Percentiles rank a stretch among this genome's conserved stretches.
These are phyloP conservation scores for Phragmatobia fuliginosa DNA, from an alignment of 2,888 invertebrate species.

Conservation along the genomic window DNA sequence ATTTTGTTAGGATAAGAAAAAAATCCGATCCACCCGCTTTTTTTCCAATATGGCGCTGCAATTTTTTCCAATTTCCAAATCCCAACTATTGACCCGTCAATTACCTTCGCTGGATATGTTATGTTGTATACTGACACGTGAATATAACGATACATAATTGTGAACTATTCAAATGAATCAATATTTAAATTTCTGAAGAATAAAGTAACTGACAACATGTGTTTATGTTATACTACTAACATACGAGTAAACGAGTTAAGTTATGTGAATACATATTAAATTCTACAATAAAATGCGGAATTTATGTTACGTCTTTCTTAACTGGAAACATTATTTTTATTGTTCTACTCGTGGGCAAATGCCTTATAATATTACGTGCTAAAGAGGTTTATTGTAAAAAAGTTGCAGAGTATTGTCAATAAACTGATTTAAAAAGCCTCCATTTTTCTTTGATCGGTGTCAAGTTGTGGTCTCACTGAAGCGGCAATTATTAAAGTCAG, in stretches of 20 bases:
- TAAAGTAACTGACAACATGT: neutral
- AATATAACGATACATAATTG: neutral
- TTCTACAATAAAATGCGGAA: conserved; percentile 36
- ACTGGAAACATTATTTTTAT: conserved; percentile 32
- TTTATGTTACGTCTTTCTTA: conserved; percentile 43
- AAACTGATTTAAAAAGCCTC: neutral
- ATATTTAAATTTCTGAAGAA: neutral
- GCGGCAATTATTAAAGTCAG: neutral
- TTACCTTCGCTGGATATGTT: neutral
- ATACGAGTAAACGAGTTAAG: conserved; percentile 21
- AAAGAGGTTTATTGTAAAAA: neutral
- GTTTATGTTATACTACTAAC: neutral
- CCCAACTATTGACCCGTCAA: too few species aligned
- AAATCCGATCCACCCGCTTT: too few species aligned
- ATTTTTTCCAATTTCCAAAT: too few species aligned
- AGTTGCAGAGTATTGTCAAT: neutral
- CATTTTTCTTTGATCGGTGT: neutral
- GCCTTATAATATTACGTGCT: conserved; percentile 14
- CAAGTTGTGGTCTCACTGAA: neutral
- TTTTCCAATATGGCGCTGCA: too few species aligned
- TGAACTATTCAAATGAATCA: neutral
- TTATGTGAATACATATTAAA: conserved; percentile 33
- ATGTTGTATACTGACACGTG: neutral
- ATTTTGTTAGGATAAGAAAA: too few species aligned
- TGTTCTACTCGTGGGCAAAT: conserved; percentile 18